Percentiles rank a stretch among this genome's conserved stretches.
Evolutionary conservation across 2,888 invertebrate genomes (phyloP).

Genomic region (Drosophila nigricruria): DNA sequence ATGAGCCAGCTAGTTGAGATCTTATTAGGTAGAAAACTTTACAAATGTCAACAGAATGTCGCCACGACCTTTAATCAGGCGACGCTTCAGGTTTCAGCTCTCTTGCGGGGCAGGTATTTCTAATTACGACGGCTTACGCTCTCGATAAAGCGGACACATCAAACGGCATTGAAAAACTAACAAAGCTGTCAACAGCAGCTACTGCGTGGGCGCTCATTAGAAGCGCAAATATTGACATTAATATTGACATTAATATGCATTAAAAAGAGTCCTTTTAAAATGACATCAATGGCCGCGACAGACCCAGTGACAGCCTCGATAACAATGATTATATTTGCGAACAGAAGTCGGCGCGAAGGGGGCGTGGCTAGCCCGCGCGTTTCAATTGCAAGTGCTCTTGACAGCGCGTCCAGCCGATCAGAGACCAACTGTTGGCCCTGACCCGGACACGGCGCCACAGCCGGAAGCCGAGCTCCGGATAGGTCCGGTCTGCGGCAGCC

Average conservation of each 20-base stretch:
- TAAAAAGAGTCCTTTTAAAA: constrained; percentile 76
- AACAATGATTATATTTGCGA: constrained; percentile 65
- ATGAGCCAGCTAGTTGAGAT: constrained; percentile 53
- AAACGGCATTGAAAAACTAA: constrained; percentile 58
- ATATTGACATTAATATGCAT: constrained; percentile 83
- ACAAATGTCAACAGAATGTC: constrained; percentile 73
- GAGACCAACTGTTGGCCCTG: constrained; percentile 34
- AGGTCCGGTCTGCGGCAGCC: constrained; percentile 34
- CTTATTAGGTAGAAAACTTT: constrained; percentile 66
- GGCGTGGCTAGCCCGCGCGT: constrained; percentile 27
- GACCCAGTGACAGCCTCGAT: constrained; percentile 47
- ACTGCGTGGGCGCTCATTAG: constrained; percentile 70
- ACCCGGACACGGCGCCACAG: constrained; percentile 49
- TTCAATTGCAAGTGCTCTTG: constrained; percentile 65
- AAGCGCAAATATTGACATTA: constrained; percentile 82
- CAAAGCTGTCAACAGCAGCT: constrained; percentile 61
- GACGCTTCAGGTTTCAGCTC: constrained; percentile 17
- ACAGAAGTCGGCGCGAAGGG: not conserved
- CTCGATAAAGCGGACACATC: constrained; percentile 66
- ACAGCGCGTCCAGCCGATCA: constrained; percentile 48
- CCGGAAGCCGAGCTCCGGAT: constrained; percentile 49
- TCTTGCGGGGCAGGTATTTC: constrained; percentile 24
- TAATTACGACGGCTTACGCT: constrained; percentile 57
- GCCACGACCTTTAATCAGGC: constrained; percentile 69
- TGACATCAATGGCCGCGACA: constrained; percentile 73